Conservation (phyloP, 2,888 invertebrate genomes). For the Sarcophaga caerulescens region DNA sequence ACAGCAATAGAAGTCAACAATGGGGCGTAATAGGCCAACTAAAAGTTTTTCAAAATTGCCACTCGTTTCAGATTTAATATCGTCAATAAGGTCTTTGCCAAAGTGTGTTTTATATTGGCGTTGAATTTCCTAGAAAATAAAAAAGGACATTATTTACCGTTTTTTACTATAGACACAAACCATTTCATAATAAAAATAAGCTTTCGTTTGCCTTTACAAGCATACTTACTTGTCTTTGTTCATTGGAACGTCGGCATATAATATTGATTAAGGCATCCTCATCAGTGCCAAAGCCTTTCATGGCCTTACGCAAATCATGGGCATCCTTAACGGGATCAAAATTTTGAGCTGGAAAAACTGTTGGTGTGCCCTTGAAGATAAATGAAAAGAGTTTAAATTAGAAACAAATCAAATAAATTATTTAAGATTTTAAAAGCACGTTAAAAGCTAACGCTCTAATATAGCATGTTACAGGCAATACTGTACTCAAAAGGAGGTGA, state of each 20-base stretch:
- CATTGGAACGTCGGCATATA: constrained; percentile 90
- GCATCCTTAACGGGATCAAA: constrained; percentile 92
- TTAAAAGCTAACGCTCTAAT: too few species aligned
- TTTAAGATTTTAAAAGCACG: background rate
- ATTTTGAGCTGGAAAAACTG: constrained; percentile 88
- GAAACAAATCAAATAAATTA: background rate
- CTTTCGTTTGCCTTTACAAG: background rate
- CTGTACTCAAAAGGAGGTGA: too few species aligned
- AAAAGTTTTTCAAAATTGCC: constrained; percentile 93
- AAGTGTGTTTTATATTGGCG: constrained; percentile 81
- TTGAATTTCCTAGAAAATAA: constrained; percentile 76
- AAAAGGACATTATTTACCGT: constrained; percentile 25
- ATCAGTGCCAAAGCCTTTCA: constrained; percentile 95
- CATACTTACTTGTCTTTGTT: constrained; percentile 90
- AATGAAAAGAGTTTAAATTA: background rate
- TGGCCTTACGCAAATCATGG: constrained; percentile 90
- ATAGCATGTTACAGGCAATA: too few species aligned
- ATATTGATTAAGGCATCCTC: constrained; percentile 94
- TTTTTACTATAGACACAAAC: constrained; percentile 5
- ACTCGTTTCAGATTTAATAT: constrained; percentile 93
- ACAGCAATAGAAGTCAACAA: constrained; percentile 90
- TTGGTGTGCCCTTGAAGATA: constrained; percentile 83
- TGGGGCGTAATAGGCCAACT: constrained; percentile 91
- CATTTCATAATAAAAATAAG: background rate
- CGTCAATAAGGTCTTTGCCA: constrained; percentile 88